Conservation (phyloP, 2,113 vertebrate genomes). For the Panurus biarmicus region DNA sequence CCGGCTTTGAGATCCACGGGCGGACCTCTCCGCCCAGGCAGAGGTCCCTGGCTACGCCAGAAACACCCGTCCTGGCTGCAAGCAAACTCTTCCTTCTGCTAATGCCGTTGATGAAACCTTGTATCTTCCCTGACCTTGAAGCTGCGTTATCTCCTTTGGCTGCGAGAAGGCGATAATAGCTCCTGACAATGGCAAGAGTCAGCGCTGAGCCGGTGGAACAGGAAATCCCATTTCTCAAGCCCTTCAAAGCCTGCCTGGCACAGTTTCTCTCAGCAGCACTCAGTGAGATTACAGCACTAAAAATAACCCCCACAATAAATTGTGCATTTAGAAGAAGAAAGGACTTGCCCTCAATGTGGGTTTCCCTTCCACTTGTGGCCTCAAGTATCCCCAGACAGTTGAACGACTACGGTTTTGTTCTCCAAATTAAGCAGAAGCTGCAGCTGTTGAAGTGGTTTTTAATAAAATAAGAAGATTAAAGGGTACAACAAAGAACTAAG, state of each 20-base stretch:
- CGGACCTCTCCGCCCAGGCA: not conserved
- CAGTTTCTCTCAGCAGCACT: constrained; percentile 24
- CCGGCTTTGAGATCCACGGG: not conserved
- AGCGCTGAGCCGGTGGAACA: constrained; percentile 39
- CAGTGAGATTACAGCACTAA: constrained; percentile 54
- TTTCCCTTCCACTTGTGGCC: constrained; percentile 42
- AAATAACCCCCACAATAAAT: constrained; percentile 52
- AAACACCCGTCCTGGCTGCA: not conserved
- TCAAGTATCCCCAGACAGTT: constrained; percentile 35
- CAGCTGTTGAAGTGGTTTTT: constrained; percentile 24
- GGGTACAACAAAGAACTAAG: constrained; percentile 22
- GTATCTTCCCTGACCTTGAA: constrained; percentile 51
- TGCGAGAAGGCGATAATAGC: constrained; percentile 22
- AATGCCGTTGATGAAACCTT: not conserved
- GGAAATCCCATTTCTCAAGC: constrained; percentile 64
- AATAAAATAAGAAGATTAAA: constrained; percentile 56
- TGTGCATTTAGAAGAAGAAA: constrained; percentile 39
- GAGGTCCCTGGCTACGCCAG: not conserved
- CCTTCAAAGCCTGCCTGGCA: constrained; percentile 57
- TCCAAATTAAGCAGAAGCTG: constrained; percentile 17
- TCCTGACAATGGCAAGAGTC: constrained; percentile 43
- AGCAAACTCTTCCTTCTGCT: not conserved
- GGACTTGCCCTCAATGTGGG: not conserved
- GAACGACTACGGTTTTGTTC: constrained; percentile 30
- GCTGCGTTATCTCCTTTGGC: constrained; percentile 33